A percentile compares a stretch with the other conserved stretches of the same genome.
Evolutionary conservation across 2,888 invertebrate species (phyloP).

Genomic region (Argyresthia goedartella): DNA sequence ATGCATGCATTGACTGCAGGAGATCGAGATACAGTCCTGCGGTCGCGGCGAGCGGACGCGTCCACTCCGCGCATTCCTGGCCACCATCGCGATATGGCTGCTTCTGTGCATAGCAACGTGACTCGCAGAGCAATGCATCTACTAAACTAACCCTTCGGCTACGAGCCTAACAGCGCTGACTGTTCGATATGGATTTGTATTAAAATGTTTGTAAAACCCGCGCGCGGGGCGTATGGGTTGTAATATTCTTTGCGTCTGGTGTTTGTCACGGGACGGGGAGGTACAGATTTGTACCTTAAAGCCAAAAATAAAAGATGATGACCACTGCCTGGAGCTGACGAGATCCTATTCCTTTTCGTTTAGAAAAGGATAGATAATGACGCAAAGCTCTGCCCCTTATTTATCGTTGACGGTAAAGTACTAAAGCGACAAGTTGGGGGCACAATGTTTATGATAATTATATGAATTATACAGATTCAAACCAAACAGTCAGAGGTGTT

Average conservation of each 20-base stretch:
- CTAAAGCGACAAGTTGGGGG: too few relatives aligned
- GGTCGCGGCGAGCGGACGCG: constrained; percentile 52
- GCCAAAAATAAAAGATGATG: too few relatives aligned
- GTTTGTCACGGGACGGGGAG: not conserved
- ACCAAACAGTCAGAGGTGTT: not conserved
- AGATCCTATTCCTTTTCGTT: too few relatives aligned
- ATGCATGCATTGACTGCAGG: constrained; percentile 42
- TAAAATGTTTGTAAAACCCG: not conserved
- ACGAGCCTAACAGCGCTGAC: not conserved
- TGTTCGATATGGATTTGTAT: not conserved
- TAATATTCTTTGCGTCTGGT: not conserved
- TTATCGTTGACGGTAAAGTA: too few relatives aligned
- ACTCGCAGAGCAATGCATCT: constrained; percentile 24
- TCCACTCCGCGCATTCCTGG: constrained; percentile 28
- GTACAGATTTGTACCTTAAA: too few relatives aligned
- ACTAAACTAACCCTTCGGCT: not conserved
- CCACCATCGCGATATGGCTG: constrained; percentile 28
- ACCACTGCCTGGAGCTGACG: too few relatives aligned
- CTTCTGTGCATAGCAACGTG: constrained; percentile 38
- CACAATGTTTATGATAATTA: too few relatives aligned
- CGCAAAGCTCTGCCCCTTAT: too few relatives aligned
- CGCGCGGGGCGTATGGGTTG: not conserved
- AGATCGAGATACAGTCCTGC: constrained; percentile 76
- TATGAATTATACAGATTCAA: not conserved
- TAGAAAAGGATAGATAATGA: too few relatives aligned